phyloP scores from a whole-genome alignment of 2,888 invertebrate genomes.

The Meiosimyza decipiens region DNA sequence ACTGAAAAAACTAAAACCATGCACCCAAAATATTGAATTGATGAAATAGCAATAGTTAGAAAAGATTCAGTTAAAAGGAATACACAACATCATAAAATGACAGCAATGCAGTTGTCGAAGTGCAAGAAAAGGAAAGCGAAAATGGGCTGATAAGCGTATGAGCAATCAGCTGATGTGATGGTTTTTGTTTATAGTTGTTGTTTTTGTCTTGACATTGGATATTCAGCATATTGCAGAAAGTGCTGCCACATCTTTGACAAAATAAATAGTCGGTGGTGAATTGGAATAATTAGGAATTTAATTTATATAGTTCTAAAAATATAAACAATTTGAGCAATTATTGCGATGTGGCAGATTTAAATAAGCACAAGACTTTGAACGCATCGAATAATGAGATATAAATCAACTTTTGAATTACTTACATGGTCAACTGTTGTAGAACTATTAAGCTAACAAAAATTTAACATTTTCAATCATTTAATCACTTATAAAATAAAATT shows the following conservation, averaged over 20 bases:
- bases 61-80: constrained; percentile 4
- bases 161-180: constrained; percentile 21
- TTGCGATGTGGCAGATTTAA: too few relatives aligned
- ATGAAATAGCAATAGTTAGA: constrained; percentile 6
- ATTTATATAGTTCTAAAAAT: too few relatives aligned
- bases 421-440: too few relatives aligned
- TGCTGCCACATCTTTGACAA: neutral
- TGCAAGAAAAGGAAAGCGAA: neutral
- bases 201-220: neutral
- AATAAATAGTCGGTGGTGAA: too few relatives aligned
- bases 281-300: too few relatives aligned
- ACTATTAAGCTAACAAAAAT: too few relatives aligned
- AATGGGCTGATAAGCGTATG: neutral
- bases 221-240: neutral
- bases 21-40: neutral
- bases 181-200: constrained; percentile 22
- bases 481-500: too few relatives aligned
- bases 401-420: too few relatives aligned
- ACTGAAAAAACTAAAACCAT: neutral
- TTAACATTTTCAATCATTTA: too few relatives aligned
- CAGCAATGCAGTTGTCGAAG: neutral
- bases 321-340: too few relatives aligned
- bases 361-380: too few relatives aligned
- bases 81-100: neutral
- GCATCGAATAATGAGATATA: too few relatives aligned